Evolutionary conservation across 2,113 vertebrate species (phyloP), one percentile per base, ranked within the genome.

Genomic region (Pristiophorus japonicus): DNA sequence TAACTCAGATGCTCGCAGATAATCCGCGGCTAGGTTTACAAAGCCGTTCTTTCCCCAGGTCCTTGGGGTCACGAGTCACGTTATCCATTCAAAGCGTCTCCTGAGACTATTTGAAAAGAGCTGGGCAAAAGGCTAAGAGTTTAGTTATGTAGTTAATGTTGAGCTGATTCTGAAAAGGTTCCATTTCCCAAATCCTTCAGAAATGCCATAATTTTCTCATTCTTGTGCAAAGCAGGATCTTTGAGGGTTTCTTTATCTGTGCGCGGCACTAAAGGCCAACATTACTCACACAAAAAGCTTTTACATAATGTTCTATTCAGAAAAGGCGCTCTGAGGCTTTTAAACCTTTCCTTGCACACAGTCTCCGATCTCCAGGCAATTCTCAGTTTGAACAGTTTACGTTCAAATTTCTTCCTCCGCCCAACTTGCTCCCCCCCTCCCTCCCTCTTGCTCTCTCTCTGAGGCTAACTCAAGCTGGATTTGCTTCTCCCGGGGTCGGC

Each of bases 261-360:
- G 38, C 18, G 34, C 34, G 7, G 66, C 51, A 70, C 22, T 70
- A 4, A 94, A 93, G 27, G 63, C 27, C 51, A 12, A 70, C 66
- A 70, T 94, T 67, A 70, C 70, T 94, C 93, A 70, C 42, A 34
- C 59, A 70, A 94, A 70, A 70, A 70, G 66, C 93, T 66, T 94
- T 70, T 70, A 30, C 30, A 59, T 59, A 6, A 34, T 1, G 30
- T 59, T 90, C 87, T 90, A 59, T 90, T 55, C 47, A 42, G 34
- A 34, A 59, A 34, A 90, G 47, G 55, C 34, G 24, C 65, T 63
- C 42, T 62, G 16, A 65, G 59, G 59, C 59, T 38, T 92, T 92
- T 65, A 92, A 63, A 63, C 18, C 59, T 55, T 88, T 59, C 14
- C 59, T 63, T 92, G n/a, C 88, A 92, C 24, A 30, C 51, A 90